Evolutionary conservation across 2,797 vertebrate species (phyloP), one percentile per base, ranked within the genome.

Genomic region (Buceros bicornis): DNA sequence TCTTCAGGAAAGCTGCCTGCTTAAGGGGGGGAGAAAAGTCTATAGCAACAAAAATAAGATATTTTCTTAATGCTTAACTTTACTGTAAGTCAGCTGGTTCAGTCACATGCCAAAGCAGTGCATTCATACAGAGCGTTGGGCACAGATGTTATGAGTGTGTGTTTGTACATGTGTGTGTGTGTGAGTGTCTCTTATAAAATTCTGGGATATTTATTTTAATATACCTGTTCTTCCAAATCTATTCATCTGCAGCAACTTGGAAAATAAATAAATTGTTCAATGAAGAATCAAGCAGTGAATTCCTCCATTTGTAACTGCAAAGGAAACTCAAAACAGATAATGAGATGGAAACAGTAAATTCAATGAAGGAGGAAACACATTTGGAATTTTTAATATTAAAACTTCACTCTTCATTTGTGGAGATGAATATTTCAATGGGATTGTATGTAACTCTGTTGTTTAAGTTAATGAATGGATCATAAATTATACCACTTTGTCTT

Each of bases 81-180:
- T 45, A 18, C 17, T 29, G 4, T 25, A 28, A 74, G 4, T 43
- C 0, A 0, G 7, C 51, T 0, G 1, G 16, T 69, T 69, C 2
- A 5, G 42, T 13, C 12, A 29, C 16, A 48, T 71, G 43, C 19
- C n/a, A 88, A 35, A 73, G 6, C 28, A 60, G 45, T 40, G 11
- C 54, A 47, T 54, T 91, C 45, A 61, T 72, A 58, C 20, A 47
- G 8, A 26, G 10, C 14, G 18, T 8, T 69, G n/a, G 47, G 9
- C 56, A 93, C 43, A 70, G 65, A 58, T 58, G 26, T 60, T 70
- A 9, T 2, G 76, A 50, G 28, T 33, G 9, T 28, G 11, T 51
- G 4, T 25, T 15, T 33, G 13, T 20, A 20, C 31, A 5, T 17
- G 6, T 21, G 3, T 33, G 9, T 35, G 12, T 29, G 9, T 54